Evolutionary conservation across 2,888 invertebrate species (phyloP), one percentile per base, ranked within the genome.

Genomic region (Melipona bicolor): DNA sequence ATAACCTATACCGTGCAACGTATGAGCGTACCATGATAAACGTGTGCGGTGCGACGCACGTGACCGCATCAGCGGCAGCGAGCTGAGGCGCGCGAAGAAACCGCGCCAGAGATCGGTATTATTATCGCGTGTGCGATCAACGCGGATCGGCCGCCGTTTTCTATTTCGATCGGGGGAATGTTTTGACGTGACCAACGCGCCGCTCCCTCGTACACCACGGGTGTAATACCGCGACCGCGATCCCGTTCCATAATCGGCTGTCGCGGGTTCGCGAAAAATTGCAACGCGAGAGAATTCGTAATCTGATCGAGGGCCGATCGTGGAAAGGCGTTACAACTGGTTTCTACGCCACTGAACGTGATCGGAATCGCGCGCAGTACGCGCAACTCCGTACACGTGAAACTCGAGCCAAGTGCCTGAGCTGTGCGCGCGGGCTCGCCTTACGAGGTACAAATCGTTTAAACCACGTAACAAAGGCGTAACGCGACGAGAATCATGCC

Each of bases 371-470:
- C 72, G 52, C 75, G 74, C 83, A 61, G 72, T 69, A 77, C 54
- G 79, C 77, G 72, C 32, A 78, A 56, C 61, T 43, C 74, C 49
- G 67, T 62, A 49, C 83, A 70, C 76, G 59, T 79, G 88, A 88
- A 88, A 88, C 79, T 74, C 88, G 82, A 88, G 81, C 77, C 83
- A 88, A 84, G 76, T 85, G 61, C 32, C 74, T 61, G 11, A 61
- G 32, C 59, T 69, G 36, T 52, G 67, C 36, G 67, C 36, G 73
- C 69, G 83, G 72, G 86, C 79, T 88, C 85, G 80, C 65, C 81
- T 89, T 89, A 83, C 89, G 65, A 59, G 77, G 74, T 84, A 84
- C 88, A 84, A 87, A 89, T 89, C 83, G 87, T 65, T 81, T 43
- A 78, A 81, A 84, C 83, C 83, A 79, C 79, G 78, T 79, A 87